A percentile compares a stretch with the other conserved stretches of the same genome.
Evolutionary conservation across 2,797 vertebrate genomes (phyloP).

Genomic region (Mionectes olivaceus): DNA sequence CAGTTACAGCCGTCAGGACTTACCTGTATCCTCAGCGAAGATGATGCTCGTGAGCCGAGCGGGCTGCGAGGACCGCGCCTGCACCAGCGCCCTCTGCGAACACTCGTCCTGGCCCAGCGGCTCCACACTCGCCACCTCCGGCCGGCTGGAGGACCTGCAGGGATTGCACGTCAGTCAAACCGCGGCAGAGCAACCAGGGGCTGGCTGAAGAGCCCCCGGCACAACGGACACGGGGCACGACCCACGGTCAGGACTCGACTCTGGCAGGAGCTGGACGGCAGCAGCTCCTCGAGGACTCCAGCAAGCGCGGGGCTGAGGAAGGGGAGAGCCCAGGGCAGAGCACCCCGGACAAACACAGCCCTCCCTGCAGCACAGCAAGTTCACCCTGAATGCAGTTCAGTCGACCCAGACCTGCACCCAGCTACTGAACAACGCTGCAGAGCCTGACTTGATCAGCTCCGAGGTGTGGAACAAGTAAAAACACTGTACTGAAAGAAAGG

Average conservation of each 20-base stretch:
- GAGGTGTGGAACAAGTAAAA: neutral
- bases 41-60: constrained; percentile 91
- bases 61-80: constrained; percentile 89
- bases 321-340: neutral
- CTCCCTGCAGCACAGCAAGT: rapidly evolving
- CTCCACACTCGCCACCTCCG: constrained; percentile 92
- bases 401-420: neutral
- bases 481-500: neutral
- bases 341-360: neutral
- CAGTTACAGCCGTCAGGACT: constrained; percentile 30
- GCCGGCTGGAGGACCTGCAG: constrained; percentile 91
- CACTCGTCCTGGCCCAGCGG: constrained; percentile 82
- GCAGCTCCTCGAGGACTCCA: neutral
- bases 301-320: rapidly evolving
- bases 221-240: rapidly evolving
- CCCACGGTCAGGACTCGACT: rapidly evolving
- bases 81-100: constrained; percentile 89
- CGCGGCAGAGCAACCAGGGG: neutral
- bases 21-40: constrained; percentile 92
- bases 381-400: neutral
- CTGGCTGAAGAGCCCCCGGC: neutral
- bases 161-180: neutral
- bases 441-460: neutral
- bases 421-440: neutral
- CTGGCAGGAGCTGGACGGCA: neutral